Evolutionary conservation across 1,140 invertebrate genomes (phyloP).

Genomic region (Pachyrhynchus sulphureomaculatus): DNA sequence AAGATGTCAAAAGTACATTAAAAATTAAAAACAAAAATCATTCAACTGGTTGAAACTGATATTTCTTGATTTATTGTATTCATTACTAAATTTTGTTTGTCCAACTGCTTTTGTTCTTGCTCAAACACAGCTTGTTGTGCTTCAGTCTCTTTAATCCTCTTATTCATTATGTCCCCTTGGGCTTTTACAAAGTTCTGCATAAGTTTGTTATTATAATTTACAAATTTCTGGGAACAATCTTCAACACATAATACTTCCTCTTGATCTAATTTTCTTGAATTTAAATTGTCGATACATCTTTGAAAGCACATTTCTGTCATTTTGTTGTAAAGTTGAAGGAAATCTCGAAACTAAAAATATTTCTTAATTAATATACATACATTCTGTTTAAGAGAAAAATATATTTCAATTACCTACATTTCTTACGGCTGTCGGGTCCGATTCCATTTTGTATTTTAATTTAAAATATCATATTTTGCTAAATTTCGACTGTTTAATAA

Average conservation of each 20-base stretch:
- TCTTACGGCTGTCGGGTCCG: conserved; percentile 15
- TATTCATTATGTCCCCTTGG: conserved; percentile 39
- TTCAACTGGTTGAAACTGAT: background rate
- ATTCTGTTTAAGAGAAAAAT: too few relatives aligned
- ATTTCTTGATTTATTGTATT: background rate
- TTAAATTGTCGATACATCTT: conserved; percentile 90
- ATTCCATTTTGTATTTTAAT: conserved; percentile 6
- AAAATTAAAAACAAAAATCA: too few relatives aligned
- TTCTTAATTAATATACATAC: too few relatives aligned
- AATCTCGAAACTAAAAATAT: conserved; percentile 81
- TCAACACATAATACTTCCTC: conserved; percentile 50
- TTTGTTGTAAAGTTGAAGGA: conserved; percentile 89
- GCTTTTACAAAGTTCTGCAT: conserved; percentile 42
- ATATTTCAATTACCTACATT: too few relatives aligned
- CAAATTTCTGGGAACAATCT: conserved; percentile 43
- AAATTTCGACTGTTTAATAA: too few relatives aligned
- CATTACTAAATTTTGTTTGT: background rate
- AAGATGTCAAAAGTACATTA: too few relatives aligned
- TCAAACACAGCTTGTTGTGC: conserved; percentile 21
- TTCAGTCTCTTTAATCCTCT: conserved; percentile 39
- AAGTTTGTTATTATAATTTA: conserved; percentile 44
- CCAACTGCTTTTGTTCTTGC: background rate
- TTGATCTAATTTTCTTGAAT: conserved; percentile 71
- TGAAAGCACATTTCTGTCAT: conserved; percentile 88
- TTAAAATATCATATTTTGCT: background rate